Percentiles rank a stretch among this genome's conserved stretches.
phyloP scores from a whole-genome alignment of 2,888 invertebrate species.

The Myopa tessellatipennis region DNA sequence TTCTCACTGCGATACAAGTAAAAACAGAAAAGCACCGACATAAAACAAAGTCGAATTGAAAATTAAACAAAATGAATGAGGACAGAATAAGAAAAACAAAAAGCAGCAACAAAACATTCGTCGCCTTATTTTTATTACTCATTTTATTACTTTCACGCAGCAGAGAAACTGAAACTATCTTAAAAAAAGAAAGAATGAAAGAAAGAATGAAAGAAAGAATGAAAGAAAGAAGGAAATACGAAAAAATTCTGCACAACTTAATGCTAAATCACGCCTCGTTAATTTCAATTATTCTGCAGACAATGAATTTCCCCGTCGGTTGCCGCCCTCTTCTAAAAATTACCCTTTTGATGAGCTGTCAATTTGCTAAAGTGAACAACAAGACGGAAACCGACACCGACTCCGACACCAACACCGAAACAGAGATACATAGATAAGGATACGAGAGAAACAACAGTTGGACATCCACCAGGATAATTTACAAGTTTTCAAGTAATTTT shows the following conservation, averaged over 20 bases:
- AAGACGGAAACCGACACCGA: neutral
- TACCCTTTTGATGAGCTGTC: conserved; percentile 26
- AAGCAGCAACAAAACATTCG: conserved; percentile 10
- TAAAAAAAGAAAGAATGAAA: neutral
- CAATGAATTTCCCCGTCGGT: conserved; percentile 57
- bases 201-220: neutral
- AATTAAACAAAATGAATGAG: neutral
- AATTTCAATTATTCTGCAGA: conserved; percentile 52
- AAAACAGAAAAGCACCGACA: conserved; percentile 20
- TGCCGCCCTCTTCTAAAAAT: neutral
- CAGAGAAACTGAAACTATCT: neutral
- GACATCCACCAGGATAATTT: conserved; percentile 24
- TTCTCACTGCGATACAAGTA: conserved; percentile 1
- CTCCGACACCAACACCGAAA: no score
- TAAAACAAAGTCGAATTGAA: conserved; percentile 5
- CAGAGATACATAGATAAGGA: no score
- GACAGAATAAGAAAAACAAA: neutral
- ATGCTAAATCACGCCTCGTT: conserved; percentile 34
- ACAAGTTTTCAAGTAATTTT: conserved; percentile 24
- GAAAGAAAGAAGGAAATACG: neutral
- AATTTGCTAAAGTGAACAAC: conserved; percentile 29
- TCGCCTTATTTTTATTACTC: neutral
- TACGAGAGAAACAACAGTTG: neutral
- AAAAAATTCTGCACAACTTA: conserved; percentile 17
- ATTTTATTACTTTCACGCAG: neutral